A percentile compares a stretch with the other conserved stretches of the same genome.
Evolutionary conservation across 2,113 vertebrate species (phyloP).

Genomic region (Gadus chalcogrammus): DNA sequence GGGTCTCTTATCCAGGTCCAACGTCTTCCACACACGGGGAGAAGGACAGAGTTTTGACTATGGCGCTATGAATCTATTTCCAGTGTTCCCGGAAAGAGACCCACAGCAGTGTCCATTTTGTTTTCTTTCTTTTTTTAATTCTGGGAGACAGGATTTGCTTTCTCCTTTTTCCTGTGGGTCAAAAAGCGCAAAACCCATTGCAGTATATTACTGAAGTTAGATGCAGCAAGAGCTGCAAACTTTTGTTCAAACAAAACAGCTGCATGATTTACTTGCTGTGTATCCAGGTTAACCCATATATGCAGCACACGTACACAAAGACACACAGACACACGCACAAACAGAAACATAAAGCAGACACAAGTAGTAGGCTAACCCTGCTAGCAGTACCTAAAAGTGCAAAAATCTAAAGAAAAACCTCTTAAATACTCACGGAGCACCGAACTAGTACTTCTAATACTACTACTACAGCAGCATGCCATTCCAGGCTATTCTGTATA

Average conservation of each 20-base stretch:
- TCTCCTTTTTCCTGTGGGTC: not conserved
- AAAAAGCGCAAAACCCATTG: conserved; percentile 23
- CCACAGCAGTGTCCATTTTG: too few relatives aligned
- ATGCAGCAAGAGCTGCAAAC: conserved; percentile 13
- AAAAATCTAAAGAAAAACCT: conserved; percentile 28
- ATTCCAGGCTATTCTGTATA: conserved; percentile 47
- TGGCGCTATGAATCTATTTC: too few relatives aligned
- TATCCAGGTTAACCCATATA: conserved; percentile 28
- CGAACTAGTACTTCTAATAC: conserved; percentile 14
- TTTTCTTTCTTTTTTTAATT: not conserved
- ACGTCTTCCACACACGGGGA: too few relatives aligned
- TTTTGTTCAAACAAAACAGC: conserved; percentile 16
- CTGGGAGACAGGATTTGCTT: not conserved
- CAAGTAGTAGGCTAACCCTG: conserved; percentile 6
- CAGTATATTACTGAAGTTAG: conserved; percentile 8
- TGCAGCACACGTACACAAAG: conserved; percentile 9
- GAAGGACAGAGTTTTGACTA: too few relatives aligned
- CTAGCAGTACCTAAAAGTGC: not conserved
- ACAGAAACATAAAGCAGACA: not conserved
- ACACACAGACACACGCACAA: not conserved
- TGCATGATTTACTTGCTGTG: conserved; percentile 45
- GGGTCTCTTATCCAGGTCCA: too few relatives aligned
- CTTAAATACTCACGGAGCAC: conserved; percentile 53
- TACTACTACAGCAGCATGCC: conserved; percentile 54
- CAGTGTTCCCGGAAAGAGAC: too few relatives aligned